These are phyloP conservation scores for Mycetomoellerius zeteki DNA, from an alignment of 1,140 invertebrate species.

Conservation along the genomic window DNA sequence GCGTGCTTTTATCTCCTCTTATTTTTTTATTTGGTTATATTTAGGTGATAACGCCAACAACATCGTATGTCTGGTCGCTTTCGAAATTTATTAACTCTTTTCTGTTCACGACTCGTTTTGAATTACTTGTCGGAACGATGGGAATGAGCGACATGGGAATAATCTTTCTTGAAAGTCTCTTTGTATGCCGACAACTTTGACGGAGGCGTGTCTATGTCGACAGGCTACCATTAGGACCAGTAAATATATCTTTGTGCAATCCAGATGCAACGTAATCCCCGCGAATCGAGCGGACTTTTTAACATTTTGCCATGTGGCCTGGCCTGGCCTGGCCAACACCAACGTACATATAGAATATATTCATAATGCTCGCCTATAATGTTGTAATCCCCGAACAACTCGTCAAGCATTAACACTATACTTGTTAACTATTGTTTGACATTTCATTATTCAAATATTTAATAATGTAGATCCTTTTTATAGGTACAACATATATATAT, in stretches of 20 bases:
- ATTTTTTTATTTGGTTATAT: not conserved
- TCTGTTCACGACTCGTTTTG: constrained; percentile 2
- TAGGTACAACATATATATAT: no score
- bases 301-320: not conserved
- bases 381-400: no score
- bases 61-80: not conserved
- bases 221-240: constrained; percentile 73
- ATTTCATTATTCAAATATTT: not conserved
- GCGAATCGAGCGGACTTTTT: constrained; percentile 37
- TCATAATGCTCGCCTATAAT: not conserved
- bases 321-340: not conserved
- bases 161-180: constrained; percentile 51
- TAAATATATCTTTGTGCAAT: constrained; percentile 75
- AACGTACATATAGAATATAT: no score
- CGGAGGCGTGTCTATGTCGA: constrained; percentile 71
- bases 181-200: constrained; percentile 71
- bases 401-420: not conserved
- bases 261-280: constrained; percentile 61
- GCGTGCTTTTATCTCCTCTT: not conserved
- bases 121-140: constrained; percentile 37
- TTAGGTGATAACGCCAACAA: not conserved
- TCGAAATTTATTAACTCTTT: constrained; percentile 13
- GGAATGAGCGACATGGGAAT: constrained; percentile 40
- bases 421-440: not conserved
- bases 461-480: no score